phyloP scores from a whole-genome alignment of 64 coral and sea anemone species.

The Hydrozoanthus tunicans region DNA sequence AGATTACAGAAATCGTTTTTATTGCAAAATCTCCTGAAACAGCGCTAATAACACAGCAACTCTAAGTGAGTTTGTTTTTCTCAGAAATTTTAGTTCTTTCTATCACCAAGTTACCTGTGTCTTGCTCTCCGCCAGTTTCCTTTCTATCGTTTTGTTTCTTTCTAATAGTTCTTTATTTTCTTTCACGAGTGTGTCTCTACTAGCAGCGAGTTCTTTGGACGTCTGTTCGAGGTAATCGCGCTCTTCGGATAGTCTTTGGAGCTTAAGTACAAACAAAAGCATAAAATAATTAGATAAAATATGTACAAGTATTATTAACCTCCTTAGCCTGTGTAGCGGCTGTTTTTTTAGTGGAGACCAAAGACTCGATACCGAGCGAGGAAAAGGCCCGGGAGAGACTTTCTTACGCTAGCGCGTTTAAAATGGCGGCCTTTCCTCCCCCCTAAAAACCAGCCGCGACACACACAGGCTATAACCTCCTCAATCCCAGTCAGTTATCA shows the following conservation, averaged over 20 bases:
- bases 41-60: no score
- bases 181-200: conserved; percentile 63
- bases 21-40: neutral
- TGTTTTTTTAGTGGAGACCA: no score
- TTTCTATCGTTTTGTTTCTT: conserved; percentile 72
- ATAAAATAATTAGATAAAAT: neutral
- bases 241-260: conserved; percentile 71
- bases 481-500: no score
- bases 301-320: neutral
- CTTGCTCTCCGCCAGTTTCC: conserved; percentile 69
- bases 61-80: no score
- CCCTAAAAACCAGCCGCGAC: no score
- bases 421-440: no score
- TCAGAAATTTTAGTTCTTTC: neutral
- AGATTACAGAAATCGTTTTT: neutral
- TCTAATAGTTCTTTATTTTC: conserved; percentile 69
- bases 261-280: neutral
- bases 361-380: no score
- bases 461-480: no score
- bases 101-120: conserved; percentile 47
- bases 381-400: no score
- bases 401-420: no score
- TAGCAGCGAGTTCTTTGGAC: conserved; percentile 52
- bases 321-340: no score
- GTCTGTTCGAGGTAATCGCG: conserved; percentile 61